Base-by-base conservation (phyloP, 2,113 vertebrate species). In the Laticauda laticaudata region DNA sequence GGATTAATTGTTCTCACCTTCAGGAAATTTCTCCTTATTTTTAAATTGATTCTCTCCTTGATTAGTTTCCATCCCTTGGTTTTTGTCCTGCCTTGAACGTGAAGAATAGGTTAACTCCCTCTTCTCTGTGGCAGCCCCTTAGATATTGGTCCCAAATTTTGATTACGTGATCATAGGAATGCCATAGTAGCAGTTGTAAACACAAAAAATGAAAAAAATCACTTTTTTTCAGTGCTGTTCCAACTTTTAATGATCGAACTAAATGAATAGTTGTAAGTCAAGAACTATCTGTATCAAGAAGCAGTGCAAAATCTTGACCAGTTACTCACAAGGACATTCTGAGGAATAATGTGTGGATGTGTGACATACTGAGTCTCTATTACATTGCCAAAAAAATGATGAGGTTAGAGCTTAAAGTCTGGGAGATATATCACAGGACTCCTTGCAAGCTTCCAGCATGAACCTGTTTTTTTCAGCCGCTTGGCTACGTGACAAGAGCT, bases 361-460 rank as follows among this genome's bases (percentile, higher is more conserved):
- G 34, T 39, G 34, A 39, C 69, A 26, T 86, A 59, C 39, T 9
- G 55, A 92, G 61, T 8, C 53, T 89, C 5, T 56, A 45, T 95
- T 39, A 85, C 91, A 92, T 89, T 90, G 12, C 0, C 3, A 5
- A 75, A 69, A 96, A 64, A 34, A 34, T 61, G 86, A 20, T 90
- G 81, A n/a, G 91, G 86, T 0, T 2, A 43, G 59, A 12, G 1
- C 59, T 61, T 86, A 59, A n/a, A 69, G 85, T 26, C 29, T 81
- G 1, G 0, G 0, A 88, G 88, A 56, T 69, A 45, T 1, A 48
- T 15, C 0, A 2, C 0, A 2, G 64, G 26, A 45, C 29, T 90
- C 57, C 92, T 91, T 75, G 69, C 10, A n/a, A 26, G 4, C 29
- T 3, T 61, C 91, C n/a, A 1, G 20, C 3, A 39, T 53, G 23